These are phyloP conservation scores for Halictus ligatus DNA, from an alignment of 2,888 invertebrate genomes.

Conservation along the genomic window DNA sequence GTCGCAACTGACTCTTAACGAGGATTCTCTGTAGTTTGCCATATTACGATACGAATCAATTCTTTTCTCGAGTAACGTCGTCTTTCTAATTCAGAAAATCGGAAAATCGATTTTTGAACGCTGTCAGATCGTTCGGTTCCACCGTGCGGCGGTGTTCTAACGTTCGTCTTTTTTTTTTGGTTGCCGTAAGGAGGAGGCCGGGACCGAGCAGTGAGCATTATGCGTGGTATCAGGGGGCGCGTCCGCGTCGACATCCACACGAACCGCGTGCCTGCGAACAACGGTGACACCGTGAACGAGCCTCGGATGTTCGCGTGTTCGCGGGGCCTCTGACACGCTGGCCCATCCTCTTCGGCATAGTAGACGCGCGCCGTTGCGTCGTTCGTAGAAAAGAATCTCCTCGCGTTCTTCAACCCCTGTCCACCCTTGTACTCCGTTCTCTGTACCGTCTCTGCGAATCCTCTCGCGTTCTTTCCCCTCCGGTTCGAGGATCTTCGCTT, in stretches of 20 bases:
- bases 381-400: slow-evolving; percentile 47
- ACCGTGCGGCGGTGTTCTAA: neutral
- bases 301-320: slow-evolving; percentile 52
- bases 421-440: neutral
- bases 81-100: too few species aligned
- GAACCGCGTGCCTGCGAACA: slow-evolving; percentile 60
- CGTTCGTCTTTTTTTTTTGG: neutral
- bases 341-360: slow-evolving; percentile 54
- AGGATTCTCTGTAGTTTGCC: too few species aligned
- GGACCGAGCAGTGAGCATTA: slow-evolving; percentile 63
- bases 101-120: neutral
- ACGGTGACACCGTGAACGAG: slow-evolving; percentile 57
- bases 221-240: slow-evolving; percentile 72
- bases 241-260: slow-evolving; percentile 59
- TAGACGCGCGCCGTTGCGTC: slow-evolving; percentile 50
- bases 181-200: neutral
- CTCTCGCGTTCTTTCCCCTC: neutral
- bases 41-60: too few species aligned
- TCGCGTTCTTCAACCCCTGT: slow-evolving; percentile 48
- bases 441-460: neutral
- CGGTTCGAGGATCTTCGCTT: neutral
- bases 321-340: slow-evolving; percentile 74
- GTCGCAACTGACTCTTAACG: too few species aligned
- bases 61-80: too few species aligned
- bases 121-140: neutral